phyloP scores from a whole-genome alignment of 2,888 invertebrate species.

The Calliphora vomitoria region DNA sequence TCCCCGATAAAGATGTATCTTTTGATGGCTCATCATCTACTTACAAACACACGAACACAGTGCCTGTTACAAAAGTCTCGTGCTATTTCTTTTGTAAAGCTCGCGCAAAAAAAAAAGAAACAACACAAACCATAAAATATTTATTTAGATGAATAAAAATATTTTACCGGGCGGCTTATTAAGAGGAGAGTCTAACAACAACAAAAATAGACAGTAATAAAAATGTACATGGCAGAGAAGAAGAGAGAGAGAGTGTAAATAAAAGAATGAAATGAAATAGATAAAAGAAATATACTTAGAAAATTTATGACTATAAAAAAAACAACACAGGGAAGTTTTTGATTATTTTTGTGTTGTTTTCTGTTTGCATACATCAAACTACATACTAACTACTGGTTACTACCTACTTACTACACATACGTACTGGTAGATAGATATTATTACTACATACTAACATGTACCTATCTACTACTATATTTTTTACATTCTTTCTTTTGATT shows the following conservation, averaged over 20 bases:
- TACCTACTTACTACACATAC: not conserved
- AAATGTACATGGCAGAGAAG: not conserved
- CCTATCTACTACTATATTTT: not conserved
- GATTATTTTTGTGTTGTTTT: not conserved
- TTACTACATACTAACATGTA: not conserved
- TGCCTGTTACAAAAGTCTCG: constrained; percentile 62
- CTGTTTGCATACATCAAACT: not conserved
- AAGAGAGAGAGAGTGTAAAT: not conserved
- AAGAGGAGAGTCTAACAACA: constrained; percentile 16
- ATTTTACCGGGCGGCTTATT: constrained; percentile 57
- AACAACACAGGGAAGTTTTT: not conserved
- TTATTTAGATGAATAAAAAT: constrained; percentile 37
- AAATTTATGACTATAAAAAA: not conserved
- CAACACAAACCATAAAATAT: constrained; percentile 6
- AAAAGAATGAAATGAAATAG: not conserved
- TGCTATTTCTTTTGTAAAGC: constrained; percentile 33
- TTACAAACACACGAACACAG: not conserved
- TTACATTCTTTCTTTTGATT: constrained; percentile 3
- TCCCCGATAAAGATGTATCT: not conserved
- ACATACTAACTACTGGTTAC: not conserved
- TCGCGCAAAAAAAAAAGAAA: constrained; percentile 18
- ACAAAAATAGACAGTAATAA: constrained; percentile 5
- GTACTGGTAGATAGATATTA: not conserved
- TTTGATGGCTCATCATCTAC: not conserved
- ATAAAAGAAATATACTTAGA: not conserved